Evolutionary conservation across 2,797 vertebrate genomes (phyloP).

Genomic region (Hippoglossus hippoglossus): DNA sequence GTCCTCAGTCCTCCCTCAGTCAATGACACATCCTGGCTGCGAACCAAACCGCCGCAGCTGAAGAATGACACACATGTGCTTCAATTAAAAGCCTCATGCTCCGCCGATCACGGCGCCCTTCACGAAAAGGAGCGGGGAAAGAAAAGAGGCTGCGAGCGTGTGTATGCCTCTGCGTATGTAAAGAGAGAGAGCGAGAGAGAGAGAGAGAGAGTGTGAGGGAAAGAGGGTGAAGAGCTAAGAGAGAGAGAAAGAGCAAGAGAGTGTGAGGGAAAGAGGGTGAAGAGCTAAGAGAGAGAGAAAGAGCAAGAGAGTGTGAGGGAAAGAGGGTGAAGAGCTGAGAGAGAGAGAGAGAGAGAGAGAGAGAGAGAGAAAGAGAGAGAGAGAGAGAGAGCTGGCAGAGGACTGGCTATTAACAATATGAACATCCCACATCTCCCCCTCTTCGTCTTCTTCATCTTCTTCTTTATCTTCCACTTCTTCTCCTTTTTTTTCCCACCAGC

Average conservation of each 20-base stretch:
- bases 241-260: too few species aligned
- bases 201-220: conserved; percentile 38
- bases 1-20: conserved; percentile 48
- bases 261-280: too few species aligned
- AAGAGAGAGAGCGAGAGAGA: conserved; percentile 43
- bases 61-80: conserved; percentile 63
- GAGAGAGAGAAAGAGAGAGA: conserved; percentile 32
- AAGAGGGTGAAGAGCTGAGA: conserved; percentile 7
- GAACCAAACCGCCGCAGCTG: conserved; percentile 65
- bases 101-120: conserved; percentile 71
- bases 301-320: conserved; percentile 35
- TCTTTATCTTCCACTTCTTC: conserved; percentile 11
- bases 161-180: conserved; percentile 60
- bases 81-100: conserved; percentile 83
- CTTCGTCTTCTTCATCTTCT: conserved; percentile 1
- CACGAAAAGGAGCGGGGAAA: conserved; percentile 29
- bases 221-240: conserved; percentile 7
- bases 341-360: conserved; percentile 35
- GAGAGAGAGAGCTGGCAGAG: conserved; percentile 49
- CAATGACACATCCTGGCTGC: conserved; percentile 65
- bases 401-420: conserved; percentile 54
- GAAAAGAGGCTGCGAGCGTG: conserved; percentile 57
- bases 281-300: conserved; percentile 40
- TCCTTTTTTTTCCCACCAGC: not conserved
- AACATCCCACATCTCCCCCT: conserved; percentile 54